Base-by-base conservation (phyloP, 1,140 invertebrate species). In the Gryllus bimaculatus region DNA sequence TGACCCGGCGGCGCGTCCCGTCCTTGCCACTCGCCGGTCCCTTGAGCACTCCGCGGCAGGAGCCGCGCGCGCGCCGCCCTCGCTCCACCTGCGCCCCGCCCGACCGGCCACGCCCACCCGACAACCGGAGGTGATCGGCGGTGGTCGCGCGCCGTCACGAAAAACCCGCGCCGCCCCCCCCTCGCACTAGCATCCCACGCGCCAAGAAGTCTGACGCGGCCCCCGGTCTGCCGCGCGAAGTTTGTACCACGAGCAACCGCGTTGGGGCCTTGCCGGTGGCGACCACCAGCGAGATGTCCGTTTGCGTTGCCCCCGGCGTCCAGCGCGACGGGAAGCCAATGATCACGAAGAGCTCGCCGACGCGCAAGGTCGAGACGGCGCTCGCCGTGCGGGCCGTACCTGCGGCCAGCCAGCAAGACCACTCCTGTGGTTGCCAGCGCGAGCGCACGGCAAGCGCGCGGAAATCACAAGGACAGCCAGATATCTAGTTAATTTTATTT, bases 181-280 rank as follows among this genome's bases (percentile, higher is more conserved):
- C 88, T 76, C 98, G 84, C 86, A 98, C 95, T 73, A 98, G n/a
- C n/a, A n/a, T n/a, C n/a, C n/a, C n/a, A n/a, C n/a, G 89, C 0
- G 96, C 95, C 48, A 98, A 90, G 84, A 98, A 98, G 84, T 98
- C 96, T 0, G 95, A 96, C n/a, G 81, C 95, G 87, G 7, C 95
- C 95, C 47, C 95, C 94, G 74, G 90, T 93, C 83, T 94, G 94
- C 0, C n/a, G 90, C 87, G 2, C 95, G 96, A 83, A 94, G 97
- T 82, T 97, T 98, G 85, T 98, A 98, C n/a, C 0, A 97, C 87
- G 0, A 98, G 85, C 8, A 98, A 87, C 3, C 95, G 92, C 84
- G 97, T 91, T 0, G 90, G 89, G n/a, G n/a, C n/a, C 85, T 96
- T 96, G 0, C 93, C 95, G 0, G 96, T 98, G 13, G 96, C 93